A percentile compares a stretch with the other conserved stretches of the same genome.
Conservation (phyloP, 1,140 invertebrate species). For the Linepithema humile region DNA sequence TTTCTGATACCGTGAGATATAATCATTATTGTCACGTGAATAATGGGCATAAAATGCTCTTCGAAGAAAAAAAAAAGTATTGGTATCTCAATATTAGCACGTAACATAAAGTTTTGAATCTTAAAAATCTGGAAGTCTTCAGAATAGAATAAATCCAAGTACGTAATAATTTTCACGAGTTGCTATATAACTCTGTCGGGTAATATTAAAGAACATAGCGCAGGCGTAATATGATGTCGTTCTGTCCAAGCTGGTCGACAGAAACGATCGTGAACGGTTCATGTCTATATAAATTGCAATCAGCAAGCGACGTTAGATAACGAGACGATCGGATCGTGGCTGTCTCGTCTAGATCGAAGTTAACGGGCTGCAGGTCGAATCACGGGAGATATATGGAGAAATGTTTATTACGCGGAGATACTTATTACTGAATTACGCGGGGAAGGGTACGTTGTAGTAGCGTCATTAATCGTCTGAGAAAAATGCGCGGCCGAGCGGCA, state of each 20-base stretch:
- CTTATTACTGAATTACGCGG: constrained; percentile 30
- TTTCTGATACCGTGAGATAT: not conserved
- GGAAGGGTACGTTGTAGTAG: not conserved
- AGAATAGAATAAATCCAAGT: not conserved
- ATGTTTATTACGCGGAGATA: not conserved
- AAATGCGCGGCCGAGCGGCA: not conserved
- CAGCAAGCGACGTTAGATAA: constrained; percentile 11
- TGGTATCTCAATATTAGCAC: not conserved
- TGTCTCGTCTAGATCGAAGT: constrained; percentile 28
- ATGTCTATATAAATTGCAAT: constrained; percentile 59
- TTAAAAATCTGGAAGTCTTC: not conserved
- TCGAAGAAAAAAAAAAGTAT: too few relatives aligned
- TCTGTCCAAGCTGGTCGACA: not conserved
- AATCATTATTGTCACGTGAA: not conserved
- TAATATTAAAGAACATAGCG: not conserved
- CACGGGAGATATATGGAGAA: not conserved
- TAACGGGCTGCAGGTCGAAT: not conserved
- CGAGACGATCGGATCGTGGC: not conserved
- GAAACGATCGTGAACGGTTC: constrained; percentile 22
- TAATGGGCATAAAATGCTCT: not conserved
- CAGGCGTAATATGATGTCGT: not conserved
- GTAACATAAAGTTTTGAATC: not conserved
- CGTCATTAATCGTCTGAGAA: constrained; percentile 42
- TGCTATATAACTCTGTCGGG: not conserved
- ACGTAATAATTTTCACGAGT: not conserved